Conservation (phyloP, 2,797 vertebrate genomes). For the Gymnoscopelus microlampas region DNA sequence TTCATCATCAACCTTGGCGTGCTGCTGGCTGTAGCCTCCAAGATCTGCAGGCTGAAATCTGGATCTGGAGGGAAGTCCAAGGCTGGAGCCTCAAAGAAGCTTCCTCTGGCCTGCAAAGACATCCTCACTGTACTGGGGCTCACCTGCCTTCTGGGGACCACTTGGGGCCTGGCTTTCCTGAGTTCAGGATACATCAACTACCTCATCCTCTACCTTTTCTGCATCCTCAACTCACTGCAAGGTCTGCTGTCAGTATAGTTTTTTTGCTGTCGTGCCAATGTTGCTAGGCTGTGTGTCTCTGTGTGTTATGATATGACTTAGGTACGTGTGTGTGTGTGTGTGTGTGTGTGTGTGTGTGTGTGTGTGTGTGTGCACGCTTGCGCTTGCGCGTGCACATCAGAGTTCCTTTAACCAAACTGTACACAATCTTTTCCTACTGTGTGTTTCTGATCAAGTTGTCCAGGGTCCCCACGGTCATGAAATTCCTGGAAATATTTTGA, state of each 20-base stretch:
- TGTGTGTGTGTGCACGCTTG: too few species aligned
- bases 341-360: too few species aligned
- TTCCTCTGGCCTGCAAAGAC: constrained; percentile 11
- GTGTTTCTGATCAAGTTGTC: neutral
- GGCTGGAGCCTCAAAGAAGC: neutral
- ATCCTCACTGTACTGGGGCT: constrained; percentile 76
- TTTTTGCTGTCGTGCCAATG: neutral
- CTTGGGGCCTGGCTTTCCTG: constrained; percentile 83
- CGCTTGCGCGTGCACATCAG: too few species aligned
- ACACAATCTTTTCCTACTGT: too few species aligned
- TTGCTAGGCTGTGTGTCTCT: too few species aligned
- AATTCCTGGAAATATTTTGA: too few species aligned
- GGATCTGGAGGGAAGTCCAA: neutral
- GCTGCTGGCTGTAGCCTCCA: constrained; percentile 65
- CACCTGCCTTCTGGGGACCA: constrained; percentile 82
- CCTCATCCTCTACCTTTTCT: constrained; percentile 84
- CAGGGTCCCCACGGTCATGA: too few species aligned
- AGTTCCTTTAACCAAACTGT: too few species aligned
- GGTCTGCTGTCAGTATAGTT: constrained; percentile 57
- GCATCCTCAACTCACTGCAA: constrained; percentile 82
- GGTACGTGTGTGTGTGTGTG: neutral
- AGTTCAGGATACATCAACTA: constrained; percentile 66
- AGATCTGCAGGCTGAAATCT: constrained; percentile 60
- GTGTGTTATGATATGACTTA: neutral
- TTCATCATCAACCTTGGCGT: constrained; percentile 79